Evolutionary conservation across 2,797 vertebrate species (phyloP), one percentile per base, ranked within the genome.

Genomic region (Poecilia wingei): DNA sequence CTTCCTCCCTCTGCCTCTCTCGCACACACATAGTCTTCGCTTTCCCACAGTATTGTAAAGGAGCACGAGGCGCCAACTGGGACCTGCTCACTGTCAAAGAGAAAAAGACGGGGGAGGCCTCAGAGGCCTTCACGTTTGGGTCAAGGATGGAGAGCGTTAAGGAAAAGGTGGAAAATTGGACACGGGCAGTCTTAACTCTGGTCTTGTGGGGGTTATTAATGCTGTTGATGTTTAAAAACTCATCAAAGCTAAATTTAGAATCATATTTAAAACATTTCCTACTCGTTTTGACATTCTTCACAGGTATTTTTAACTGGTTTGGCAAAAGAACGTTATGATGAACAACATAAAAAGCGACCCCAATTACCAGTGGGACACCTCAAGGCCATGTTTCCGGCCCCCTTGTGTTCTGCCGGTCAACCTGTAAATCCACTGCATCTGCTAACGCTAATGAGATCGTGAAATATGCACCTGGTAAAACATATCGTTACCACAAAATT

Each of bases 1-100:
- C 68, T n/a, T 69, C 57, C 68, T 36, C 71, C 71, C 78, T 69
- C 39, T 69, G 41, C 39, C 41, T 69, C 55, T 28, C 68, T 45
- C 41, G 0, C 41, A 28, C 68, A 70, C 68, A 70, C 68, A 70
- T 28, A 76, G 57, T 81, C 80, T 78, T 79, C 84, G 74, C 78
- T 86, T 87, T 89, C 83, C 85, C 83, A 88, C 90, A 89, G 84
- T 89, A 82, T 89, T 90, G 89, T 87, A 91, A 92, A 92, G 91
- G 92, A 93, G 91, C 91, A 91, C 31, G 45, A 85, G 87, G 85
- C 45, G 84, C 89, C 91, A 92, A 90, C 88, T 90, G 92, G 93
- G 93, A 93, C 85, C 92, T 88, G 93, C 88, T 93, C 90, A 85
- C 92, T 92, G 92, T 94, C 90, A 91, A 84, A 87, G 88, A 91